Conservation (phyloP, 1,140 invertebrate species). For the Apis dorsata region DNA sequence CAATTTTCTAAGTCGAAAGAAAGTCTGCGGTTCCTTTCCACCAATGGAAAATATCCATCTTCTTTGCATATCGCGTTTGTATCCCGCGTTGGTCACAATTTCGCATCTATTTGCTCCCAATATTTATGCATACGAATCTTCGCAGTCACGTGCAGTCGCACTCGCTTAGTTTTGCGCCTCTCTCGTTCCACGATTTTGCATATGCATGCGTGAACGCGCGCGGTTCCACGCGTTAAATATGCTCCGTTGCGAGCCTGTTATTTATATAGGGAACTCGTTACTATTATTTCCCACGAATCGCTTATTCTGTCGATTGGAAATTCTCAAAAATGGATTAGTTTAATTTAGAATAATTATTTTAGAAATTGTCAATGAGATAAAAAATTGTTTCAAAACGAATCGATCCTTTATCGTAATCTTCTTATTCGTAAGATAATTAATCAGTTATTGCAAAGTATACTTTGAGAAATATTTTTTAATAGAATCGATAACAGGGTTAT, state of each 20-base stretch:
- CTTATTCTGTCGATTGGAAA: not conserved
- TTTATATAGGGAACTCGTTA: constrained; percentile 3
- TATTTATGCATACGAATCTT: constrained; percentile 43
- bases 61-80: constrained; percentile 22
- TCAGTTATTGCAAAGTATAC: too few relatives aligned
- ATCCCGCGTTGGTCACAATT: not conserved
- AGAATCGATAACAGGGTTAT: too few relatives aligned
- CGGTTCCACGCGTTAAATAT: constrained; percentile 11
- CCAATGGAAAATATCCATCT: not conserved
- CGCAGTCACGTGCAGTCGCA: constrained; percentile 22
- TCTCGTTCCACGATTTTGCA: constrained; percentile 27
- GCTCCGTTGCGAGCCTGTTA: not conserved
- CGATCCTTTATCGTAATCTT: too few relatives aligned
- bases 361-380: not conserved
- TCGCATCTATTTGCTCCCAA: too few relatives aligned
- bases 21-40: not conserved
- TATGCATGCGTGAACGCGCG: constrained; percentile 32
- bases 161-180: constrained; percentile 11
- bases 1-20: not conserved
- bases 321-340: not conserved
- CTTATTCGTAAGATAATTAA: too few relatives aligned
- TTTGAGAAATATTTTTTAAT: too few relatives aligned
- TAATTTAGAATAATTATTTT: not conserved
- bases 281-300: not conserved
- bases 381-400: too few relatives aligned